Base-by-base conservation (phyloP, 2,888 invertebrate species). In the Euspilapteryx auroguttella region DNA sequence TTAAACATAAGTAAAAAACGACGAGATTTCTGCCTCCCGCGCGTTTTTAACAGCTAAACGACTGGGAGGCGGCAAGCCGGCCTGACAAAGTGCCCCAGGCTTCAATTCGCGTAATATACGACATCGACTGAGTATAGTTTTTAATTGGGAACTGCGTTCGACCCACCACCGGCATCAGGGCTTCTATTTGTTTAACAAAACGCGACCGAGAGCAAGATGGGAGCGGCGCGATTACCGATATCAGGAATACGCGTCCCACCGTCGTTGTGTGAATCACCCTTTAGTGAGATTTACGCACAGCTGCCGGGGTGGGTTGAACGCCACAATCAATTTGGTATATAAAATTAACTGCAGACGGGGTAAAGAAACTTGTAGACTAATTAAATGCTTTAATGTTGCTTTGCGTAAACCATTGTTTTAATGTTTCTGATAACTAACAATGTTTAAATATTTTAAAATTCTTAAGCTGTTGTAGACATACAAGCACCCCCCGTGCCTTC, bases 81-180 rank as follows among this genome's bases (percentile, higher is more conserved):
- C 47, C 54, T 58, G 57, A 56, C 49, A 55, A 55, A 61, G 49
- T 40, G 56, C 64, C 57, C 39, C 40, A 49, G 55, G 63, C 56
- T 51, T 43, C 50, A 48, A 52, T 50, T 47, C 46, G 49, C 47
- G 53, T 61, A 63, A 63, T 56, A 63, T 55, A 65, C 57, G 59
- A 50, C 52, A 49, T 51, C 49, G 49, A 42, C 47, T 53, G 56
- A 47, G 50, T 64, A 65, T 59, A 63, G 57, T 63, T 69, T 68
- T 68, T 68, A 69, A 71, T 69, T 68, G 65, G 63, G 54, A 56
- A 47, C 63, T 55, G 58, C 58, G 56, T 53, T 53, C 61, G 61
- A 55, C 56, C 47, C 48, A 17, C 5, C 17, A 17, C n/a, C n/a
- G n/a, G n/a, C 44, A 43, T 49, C 52, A 45, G 49, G 52, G 44